Evolutionary conservation across 2,888 invertebrate species (phyloP).

Genomic region (Cataglyphis rosenhaueri): DNA sequence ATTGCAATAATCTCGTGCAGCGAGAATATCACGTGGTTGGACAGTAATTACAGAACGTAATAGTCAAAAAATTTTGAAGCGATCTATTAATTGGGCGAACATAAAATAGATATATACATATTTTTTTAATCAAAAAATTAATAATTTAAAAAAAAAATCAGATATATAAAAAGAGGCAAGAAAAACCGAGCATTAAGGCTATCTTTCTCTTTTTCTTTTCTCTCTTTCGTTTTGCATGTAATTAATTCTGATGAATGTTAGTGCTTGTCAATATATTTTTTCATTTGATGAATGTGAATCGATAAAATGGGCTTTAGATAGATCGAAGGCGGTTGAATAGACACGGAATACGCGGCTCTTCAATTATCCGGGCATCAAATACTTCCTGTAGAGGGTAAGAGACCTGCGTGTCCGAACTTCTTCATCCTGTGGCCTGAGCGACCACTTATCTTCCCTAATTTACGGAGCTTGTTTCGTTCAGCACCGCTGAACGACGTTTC

Average conservation of each 20-base stretch:
- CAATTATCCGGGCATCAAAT: conserved; percentile 64
- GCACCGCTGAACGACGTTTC: conserved; percentile 56
- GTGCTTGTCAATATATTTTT: background rate
- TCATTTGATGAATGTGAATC: background rate
- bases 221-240: background rate
- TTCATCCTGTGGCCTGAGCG: conserved; percentile 56
- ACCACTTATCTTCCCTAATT: conserved; percentile 70
- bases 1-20: conserved; percentile 21
- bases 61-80: conserved; percentile 15
- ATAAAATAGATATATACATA: background rate
- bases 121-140: background rate
- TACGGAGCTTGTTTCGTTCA: conserved; percentile 61
- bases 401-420: conserved; percentile 63
- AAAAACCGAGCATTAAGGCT: background rate
- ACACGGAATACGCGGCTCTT: conserved; percentile 60
- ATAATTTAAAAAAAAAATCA: background rate
- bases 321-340: conserved; percentile 40
- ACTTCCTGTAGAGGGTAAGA: conserved; percentile 63
- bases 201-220: background rate
- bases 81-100: background rate
- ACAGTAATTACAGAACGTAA: conserved; percentile 13
- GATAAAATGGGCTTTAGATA: conserved; percentile 21
- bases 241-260: conserved; percentile 9
- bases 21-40: conserved; percentile 1
- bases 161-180: background rate